phyloP scores from a whole-genome alignment of 2,888 invertebrate genomes.

The Orthosia gracilis region DNA sequence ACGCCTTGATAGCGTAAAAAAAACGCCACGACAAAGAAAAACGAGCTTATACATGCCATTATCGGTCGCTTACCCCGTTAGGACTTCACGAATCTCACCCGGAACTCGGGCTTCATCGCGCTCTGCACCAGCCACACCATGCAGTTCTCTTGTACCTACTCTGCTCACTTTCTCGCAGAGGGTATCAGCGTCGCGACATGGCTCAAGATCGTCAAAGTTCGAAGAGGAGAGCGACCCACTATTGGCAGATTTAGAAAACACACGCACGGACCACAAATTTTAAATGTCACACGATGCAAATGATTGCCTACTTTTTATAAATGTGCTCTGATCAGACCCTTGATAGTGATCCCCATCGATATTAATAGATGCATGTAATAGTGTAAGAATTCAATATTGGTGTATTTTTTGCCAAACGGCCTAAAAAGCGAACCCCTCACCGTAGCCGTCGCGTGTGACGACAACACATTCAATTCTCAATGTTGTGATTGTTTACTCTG shows the following conservation, averaged over 20 bases:
- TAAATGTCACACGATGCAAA: constrained; percentile 66
- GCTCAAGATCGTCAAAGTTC: constrained; percentile 85
- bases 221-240: constrained; percentile 92
- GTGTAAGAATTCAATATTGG: constrained; percentile 53
- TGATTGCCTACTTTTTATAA: constrained; percentile 36
- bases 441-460: constrained; percentile 66
- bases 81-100: constrained; percentile 82
- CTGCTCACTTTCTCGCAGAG: constrained; percentile 92
- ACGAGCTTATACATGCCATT: constrained; percentile 94
- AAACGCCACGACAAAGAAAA: constrained; percentile 87
- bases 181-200: constrained; percentile 87
- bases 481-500: constrained; percentile 84
- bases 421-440: constrained; percentile 67
- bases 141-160: constrained; percentile 93
- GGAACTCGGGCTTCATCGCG: constrained; percentile 93
- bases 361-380: constrained; percentile 57
- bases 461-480: constrained; percentile 72
- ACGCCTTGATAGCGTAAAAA: constrained; percentile 81
- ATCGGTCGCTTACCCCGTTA: constrained; percentile 80
- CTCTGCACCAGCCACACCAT: constrained; percentile 96
- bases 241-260: constrained; percentile 86
- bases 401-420: constrained; percentile 66
- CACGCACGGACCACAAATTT: constrained; percentile 84
- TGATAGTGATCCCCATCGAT: constrained; percentile 55
- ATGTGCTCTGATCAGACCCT: constrained; percentile 28